Base-by-base conservation (phyloP, 1,140 invertebrate genomes). In the Neodiprion virginianus region DNA sequence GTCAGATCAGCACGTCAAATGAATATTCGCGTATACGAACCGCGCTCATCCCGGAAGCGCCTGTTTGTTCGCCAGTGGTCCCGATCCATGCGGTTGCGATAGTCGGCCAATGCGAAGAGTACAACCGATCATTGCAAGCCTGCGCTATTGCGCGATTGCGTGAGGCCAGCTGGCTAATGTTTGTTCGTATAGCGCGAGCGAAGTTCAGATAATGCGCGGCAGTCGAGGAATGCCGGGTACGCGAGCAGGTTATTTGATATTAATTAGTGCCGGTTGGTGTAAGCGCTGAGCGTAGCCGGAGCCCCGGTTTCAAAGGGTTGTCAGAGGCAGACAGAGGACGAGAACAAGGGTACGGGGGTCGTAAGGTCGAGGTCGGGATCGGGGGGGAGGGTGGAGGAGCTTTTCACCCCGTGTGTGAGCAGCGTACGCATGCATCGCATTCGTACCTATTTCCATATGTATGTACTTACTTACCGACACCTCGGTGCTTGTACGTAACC, bases 221-320 rank as follows among this genome's bases (percentile, higher is more conserved):
- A 61, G 53, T 7, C 53, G 53, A 61, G 53, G 53, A 61, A 61
- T 17, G 53, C 53, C 53, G 11, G 53, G 53, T 61, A 61, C 53
- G 53, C 53, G 53, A 17, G 53, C 53, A 61, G 53, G 53, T 61
- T 61, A 61, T 61, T 61, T 61, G 53, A 61, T 61, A 61, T 61
- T 61, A 61, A 61, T 61, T 61, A 61, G 53, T 61, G n/a, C 53
- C 53, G 53, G n/a, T 12, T 17, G 53, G 11, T 61, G 53, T 61
- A 61, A 61, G 53, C 53, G n/a, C 53, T 40, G 53, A 61, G 53
- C 53, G 8, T 61, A 61, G 53, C 53, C 8, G 53, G n/a, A 61
- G 53, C 53, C 53, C 53, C 53, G 53, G 7, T 61, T 61, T 61
- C 53, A 61, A 61, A 61, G 53, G 53, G 53, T 61, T 61, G 53